Conservation (phyloP, 1,140 invertebrate genomes). For the Cylas formicarius region DNA sequence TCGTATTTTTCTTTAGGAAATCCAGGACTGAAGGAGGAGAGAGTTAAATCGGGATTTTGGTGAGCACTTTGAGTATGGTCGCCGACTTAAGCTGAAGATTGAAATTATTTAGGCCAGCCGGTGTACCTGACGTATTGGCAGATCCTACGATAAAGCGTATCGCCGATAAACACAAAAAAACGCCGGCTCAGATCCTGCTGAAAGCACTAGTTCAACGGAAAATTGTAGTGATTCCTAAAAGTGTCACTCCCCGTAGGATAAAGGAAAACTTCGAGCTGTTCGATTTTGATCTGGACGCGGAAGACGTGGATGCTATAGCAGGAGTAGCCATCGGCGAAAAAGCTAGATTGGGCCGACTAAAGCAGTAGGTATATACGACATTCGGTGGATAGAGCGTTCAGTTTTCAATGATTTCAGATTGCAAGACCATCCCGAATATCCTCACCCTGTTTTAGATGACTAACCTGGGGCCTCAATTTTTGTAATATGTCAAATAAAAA, state of each 20-base stretch:
- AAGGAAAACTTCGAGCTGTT: conserved; percentile 58
- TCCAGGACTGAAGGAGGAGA: too few species aligned
- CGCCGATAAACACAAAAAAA: conserved; percentile 60
- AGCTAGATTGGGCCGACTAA: too few species aligned
- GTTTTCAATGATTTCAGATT: too few species aligned
- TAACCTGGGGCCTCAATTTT: too few species aligned
- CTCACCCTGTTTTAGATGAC: too few species aligned
- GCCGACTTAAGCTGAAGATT: not conserved
- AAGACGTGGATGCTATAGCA: conserved; percentile 50
- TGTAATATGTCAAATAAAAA: too few species aligned
- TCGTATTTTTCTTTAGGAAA: conserved; percentile 78
- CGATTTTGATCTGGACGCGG: conserved; percentile 50
- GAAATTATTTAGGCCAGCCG: not conserved
- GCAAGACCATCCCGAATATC: too few species aligned
- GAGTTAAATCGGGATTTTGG: too few species aligned
- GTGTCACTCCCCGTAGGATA: conserved; percentile 62
- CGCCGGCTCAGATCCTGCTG: conserved; percentile 71
- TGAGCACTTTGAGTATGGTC: not conserved
- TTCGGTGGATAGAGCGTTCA: too few species aligned
- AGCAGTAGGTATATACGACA: too few species aligned
- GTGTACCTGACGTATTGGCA: conserved; percentile 56
- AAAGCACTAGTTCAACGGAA: conserved; percentile 66
- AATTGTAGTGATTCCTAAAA: conserved; percentile 80
- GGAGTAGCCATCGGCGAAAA: conserved; percentile 54
- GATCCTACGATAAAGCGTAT: conserved; percentile 62